phyloP scores from a whole-genome alignment of 1,140 invertebrate species.

The Drosophila pruinosa region DNA sequence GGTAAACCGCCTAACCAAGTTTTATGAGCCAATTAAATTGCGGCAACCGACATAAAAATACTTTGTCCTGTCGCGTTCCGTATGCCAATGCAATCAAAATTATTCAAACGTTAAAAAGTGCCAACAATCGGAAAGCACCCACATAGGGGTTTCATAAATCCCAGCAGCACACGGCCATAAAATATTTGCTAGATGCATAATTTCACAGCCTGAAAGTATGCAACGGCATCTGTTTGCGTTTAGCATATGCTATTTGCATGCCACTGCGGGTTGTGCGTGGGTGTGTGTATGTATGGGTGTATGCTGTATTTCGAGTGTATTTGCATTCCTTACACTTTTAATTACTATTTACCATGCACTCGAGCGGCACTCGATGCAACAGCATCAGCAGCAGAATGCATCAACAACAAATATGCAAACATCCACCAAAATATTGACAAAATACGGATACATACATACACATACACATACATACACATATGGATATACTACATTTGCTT shows the following conservation, averaged over 20 bases:
- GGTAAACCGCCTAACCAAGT: constrained; percentile 26
- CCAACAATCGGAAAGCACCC: constrained; percentile 12
- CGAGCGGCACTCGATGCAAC: constrained; percentile 49
- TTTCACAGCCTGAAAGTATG: constrained; percentile 54
- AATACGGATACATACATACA: constrained; percentile 30
- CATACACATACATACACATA: constrained; percentile 2
- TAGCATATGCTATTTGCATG: constrained; percentile 49
- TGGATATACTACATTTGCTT: not conserved
- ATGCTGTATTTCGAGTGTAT: constrained; percentile 42
- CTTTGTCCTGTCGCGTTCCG: not conserved
- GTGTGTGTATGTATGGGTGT: not conserved
- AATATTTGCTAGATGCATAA: constrained; percentile 68
- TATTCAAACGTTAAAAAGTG: constrained; percentile 45
- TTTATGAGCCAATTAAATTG: constrained; percentile 47
- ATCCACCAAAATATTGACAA: constrained; percentile 68
- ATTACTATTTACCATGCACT: constrained; percentile 77
- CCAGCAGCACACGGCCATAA: constrained; percentile 2
- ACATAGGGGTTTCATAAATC: not conserved
- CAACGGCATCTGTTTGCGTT: constrained; percentile 52
- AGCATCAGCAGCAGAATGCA: constrained; percentile 44
- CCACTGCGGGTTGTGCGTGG: not conserved
- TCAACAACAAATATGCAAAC: constrained; percentile 51
- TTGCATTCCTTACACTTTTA: constrained; percentile 78
- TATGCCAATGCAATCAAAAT: constrained; percentile 41
- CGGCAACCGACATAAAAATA: constrained; percentile 38